Evolutionary conservation across 1,140 invertebrate genomes (phyloP).

Genomic region (Drosophila repleta): DNA sequence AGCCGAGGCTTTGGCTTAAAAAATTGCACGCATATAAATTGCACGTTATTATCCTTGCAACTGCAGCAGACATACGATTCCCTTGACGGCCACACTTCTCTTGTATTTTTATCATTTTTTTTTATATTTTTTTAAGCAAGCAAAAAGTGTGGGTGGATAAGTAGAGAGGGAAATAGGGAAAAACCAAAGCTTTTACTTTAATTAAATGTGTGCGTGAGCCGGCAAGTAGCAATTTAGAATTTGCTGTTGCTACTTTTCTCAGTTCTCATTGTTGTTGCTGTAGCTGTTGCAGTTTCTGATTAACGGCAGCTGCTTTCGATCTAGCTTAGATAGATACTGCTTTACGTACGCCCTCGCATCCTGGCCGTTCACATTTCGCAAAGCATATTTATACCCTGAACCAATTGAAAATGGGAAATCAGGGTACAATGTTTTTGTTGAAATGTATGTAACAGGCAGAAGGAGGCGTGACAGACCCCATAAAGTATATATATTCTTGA

Average conservation of each 20-base stretch:
- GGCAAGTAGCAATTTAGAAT: constrained; percentile 71
- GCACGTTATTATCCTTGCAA: constrained; percentile 68
- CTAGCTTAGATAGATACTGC: constrained; percentile 5
- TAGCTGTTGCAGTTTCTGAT: constrained; percentile 56
- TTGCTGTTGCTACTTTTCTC: constrained; percentile 52
- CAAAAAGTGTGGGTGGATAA: constrained; percentile 26
- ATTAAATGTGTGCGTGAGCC: constrained; percentile 77
- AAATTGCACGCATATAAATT: constrained; percentile 73
- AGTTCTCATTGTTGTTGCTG: constrained; percentile 12
- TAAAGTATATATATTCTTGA: too few relatives aligned
- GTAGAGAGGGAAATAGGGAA: constrained; percentile 32
- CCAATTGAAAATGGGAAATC: too few relatives aligned
- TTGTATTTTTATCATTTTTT: constrained; percentile 13
- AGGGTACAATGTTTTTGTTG: too few relatives aligned
- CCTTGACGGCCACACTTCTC: constrained; percentile 58
- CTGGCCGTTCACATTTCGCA: constrained; percentile 22
- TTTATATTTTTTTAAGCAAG: constrained; percentile 43
- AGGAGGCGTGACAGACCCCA: too few relatives aligned
- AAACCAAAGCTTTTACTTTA: constrained; percentile 79
- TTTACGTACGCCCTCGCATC: background rate
- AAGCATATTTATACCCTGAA: too few relatives aligned
- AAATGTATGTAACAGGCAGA: too few relatives aligned
- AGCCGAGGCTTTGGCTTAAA: constrained; percentile 22
- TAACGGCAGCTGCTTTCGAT: constrained; percentile 60
- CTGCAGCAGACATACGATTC: constrained; percentile 49